Percentiles rank a stretch among this genome's conserved stretches.
Evolutionary conservation across 1,140 invertebrate species (phyloP).

Genomic region (Chymomyza costata): DNA sequence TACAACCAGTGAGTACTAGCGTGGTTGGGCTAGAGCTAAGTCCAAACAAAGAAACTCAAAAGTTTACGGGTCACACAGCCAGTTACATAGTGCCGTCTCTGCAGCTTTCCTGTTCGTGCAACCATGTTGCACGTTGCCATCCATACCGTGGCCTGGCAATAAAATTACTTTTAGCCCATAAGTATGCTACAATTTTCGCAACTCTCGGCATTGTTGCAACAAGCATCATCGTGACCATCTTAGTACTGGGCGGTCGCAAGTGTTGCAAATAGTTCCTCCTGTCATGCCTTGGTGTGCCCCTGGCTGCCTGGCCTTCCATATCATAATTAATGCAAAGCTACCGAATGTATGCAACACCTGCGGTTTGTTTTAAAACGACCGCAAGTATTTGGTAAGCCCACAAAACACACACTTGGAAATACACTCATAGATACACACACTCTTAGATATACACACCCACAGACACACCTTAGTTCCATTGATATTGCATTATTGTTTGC

Average conservation of each 20-base stretch:
- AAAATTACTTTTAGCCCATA: slow-evolving; percentile 61
- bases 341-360: slow-evolving; percentile 75
- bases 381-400: slow-evolving; percentile 50
- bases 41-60: slow-evolving; percentile 69
- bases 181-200: slow-evolving; percentile 63
- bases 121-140: neutral
- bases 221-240: neutral
- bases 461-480: neutral
- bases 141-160: slow-evolving; percentile 35
- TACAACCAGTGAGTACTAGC: slow-evolving; percentile 13
- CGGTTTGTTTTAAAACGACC: slow-evolving; percentile 74
- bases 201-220: neutral
- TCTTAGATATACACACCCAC: slow-evolving; percentile 7
- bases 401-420: neutral
- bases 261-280: slow-evolving; percentile 60
- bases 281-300: slow-evolving; percentile 20
- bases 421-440: slow-evolving; percentile 5
- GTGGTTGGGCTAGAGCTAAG: slow-evolving; percentile 31
- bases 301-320: slow-evolving; percentile 21
- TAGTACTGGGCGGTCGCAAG: slow-evolving; percentile 28
- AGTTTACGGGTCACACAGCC: slow-evolving; percentile 62
- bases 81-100: slow-evolving; percentile 33
- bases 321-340: slow-evolving; percentile 76
- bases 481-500: slow-evolving; percentile 33
- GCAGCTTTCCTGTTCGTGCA: slow-evolving; percentile 59